Conservation (phyloP, 2,888 invertebrate species). For the Protula sp. region DNA sequence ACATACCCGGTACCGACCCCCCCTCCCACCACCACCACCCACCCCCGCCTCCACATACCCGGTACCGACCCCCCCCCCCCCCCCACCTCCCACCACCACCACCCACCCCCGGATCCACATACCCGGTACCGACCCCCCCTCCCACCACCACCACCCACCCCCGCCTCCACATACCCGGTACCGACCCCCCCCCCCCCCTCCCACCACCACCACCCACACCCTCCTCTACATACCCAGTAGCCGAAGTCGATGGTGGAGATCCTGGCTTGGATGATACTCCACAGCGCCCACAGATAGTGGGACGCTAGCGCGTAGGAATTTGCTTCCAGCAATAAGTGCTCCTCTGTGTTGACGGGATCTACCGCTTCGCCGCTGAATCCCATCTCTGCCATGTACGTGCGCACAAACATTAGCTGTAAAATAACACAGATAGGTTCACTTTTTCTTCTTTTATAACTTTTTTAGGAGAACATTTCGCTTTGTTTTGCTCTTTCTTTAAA, state of each 20-base stretch:
- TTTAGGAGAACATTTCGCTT: background rate
- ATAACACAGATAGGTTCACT: background rate
- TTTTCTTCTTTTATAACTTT: background rate
- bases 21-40: too few relatives aligned
- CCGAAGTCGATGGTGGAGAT: slow-evolving; percentile 87
- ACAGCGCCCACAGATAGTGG: slow-evolving; percentile 90
- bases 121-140: too few relatives aligned
- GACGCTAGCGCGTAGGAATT: slow-evolving; percentile 78
- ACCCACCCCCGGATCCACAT: too few relatives aligned
- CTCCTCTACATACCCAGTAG: slow-evolving; percentile 76
- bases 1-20: too few relatives aligned
- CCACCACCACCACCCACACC: too few relatives aligned
- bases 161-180: too few relatives aligned
- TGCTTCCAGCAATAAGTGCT: slow-evolving; percentile 67
- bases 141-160: too few relatives aligned
- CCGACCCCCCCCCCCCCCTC: too few relatives aligned
- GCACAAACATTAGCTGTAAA: slow-evolving; percentile 14
- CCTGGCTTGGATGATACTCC: slow-evolving; percentile 83
- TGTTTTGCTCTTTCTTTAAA: background rate
- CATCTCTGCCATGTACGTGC: slow-evolving; percentile 14
- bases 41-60: too few relatives aligned
- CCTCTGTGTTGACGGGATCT: slow-evolving; percentile 5
- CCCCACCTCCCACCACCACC: too few relatives aligned
- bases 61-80: too few relatives aligned
- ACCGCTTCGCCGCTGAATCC: background rate